A percentile compares a stretch with the other conserved stretches of the same genome.
These are phyloP conservation scores for Calameuta filiformis DNA, from an alignment of 2,888 invertebrate genomes.

Conservation along the genomic window DNA sequence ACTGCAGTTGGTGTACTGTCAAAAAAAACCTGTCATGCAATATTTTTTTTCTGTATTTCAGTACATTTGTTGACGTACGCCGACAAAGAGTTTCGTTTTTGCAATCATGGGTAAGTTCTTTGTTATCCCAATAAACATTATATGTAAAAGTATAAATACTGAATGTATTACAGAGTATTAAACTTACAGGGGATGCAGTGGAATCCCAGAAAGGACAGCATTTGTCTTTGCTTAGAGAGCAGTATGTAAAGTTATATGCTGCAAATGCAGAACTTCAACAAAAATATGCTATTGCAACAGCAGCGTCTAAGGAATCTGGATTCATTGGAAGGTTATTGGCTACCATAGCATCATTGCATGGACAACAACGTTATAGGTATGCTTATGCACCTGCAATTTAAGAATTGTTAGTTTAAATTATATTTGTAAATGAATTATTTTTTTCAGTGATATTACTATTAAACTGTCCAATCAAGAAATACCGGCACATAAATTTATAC, in stretches of 20 bases:
- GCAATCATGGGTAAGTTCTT: neutral
- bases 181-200: slow-evolving; percentile 47
- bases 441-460: slow-evolving; percentile 80
- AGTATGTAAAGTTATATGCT: slow-evolving; percentile 89
- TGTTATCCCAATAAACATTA: neutral
- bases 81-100: neutral
- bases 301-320: slow-evolving; percentile 78
- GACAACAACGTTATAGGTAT: slow-evolving; percentile 78
- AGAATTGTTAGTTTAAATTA: neutral
- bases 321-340: slow-evolving; percentile 87
- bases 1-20: slow-evolving; percentile 11
- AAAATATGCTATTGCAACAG: slow-evolving; percentile 84
- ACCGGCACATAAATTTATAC: slow-evolving; percentile 89
- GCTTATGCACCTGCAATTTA: neutral
- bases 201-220: slow-evolving; percentile 73
- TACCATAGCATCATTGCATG: slow-evolving; percentile 85
- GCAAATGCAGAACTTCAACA: slow-evolving; percentile 84
- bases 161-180: neutral
- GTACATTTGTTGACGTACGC: slow-evolving; percentile 19
- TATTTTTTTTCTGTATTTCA: slow-evolving; percentile 19
- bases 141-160: neutral
- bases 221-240: slow-evolving; percentile 84
- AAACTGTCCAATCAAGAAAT: slow-evolving; percentile 78
- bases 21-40: slow-evolving; percentile 28
- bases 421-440: slow-evolving; percentile 4